These are phyloP conservation scores for Coelinius sp. DNA, from an alignment of 2,888 invertebrate genomes.

Conservation along the genomic window DNA sequence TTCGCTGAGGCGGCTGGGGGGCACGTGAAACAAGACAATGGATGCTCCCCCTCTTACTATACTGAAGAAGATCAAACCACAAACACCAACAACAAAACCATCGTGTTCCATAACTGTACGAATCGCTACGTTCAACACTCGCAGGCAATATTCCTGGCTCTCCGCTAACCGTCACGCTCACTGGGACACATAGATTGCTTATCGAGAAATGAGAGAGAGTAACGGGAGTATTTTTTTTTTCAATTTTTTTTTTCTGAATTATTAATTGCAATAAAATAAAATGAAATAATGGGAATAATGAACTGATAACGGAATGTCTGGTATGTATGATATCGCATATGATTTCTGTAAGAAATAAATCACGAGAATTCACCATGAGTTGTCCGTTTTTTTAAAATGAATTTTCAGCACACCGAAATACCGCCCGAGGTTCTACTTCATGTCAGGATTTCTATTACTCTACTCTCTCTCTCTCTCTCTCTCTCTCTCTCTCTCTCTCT, in stretches of 20 bases:
- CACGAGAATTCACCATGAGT: no score
- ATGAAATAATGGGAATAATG: no score
- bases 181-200: slow-evolving; percentile 52
- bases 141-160: slow-evolving; percentile 55
- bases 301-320: no score
- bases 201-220: slow-evolving; percentile 49
- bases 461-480: no score
- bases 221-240: slow-evolving; percentile 31
- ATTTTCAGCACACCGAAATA: not conserved
- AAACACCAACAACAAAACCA: slow-evolving; percentile 11
- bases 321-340: no score
- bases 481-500: no score
- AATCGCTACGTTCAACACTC: slow-evolving; percentile 29
- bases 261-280: no score
- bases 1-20: not conserved
- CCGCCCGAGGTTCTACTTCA: no score
- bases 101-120: slow-evolving; percentile 25
- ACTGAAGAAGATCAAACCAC: slow-evolving; percentile 15
- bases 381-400: not conserved
- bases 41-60: not conserved
- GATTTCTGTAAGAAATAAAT: no score
- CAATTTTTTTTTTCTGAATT: slow-evolving; percentile 22
- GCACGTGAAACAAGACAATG: slow-evolving; percentile 15
- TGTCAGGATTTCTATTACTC: no score
- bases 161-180: slow-evolving; percentile 57